phyloP scores from a whole-genome alignment of 2,113 vertebrate genomes.

The Xiphorhynchus elegans region DNA sequence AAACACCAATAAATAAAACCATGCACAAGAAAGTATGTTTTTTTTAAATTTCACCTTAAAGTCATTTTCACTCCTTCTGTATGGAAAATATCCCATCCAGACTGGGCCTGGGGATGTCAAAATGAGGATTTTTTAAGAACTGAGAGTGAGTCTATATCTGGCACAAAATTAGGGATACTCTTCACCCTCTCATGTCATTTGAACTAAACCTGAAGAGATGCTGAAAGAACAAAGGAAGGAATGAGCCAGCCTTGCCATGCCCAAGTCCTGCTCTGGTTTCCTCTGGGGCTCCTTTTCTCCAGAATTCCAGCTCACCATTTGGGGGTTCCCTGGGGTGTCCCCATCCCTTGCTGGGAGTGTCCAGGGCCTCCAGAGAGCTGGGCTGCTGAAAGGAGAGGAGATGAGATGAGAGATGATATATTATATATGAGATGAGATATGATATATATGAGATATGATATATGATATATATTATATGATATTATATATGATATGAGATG shows the following conservation, averaged over 20 bases:
- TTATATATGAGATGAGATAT: no score
- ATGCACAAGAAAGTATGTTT: background rate
- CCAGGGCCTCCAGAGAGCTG: conserved; percentile 74
- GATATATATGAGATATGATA: no score
- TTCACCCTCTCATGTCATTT: background rate
- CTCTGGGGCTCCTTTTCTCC: background rate
- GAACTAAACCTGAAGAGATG: background rate
- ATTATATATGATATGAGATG: no score
- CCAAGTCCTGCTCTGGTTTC: background rate
- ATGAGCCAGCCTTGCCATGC: background rate
- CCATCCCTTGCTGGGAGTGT: background rate
- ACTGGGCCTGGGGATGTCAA: background rate
- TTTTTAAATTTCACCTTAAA: background rate
- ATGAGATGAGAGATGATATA: no score
- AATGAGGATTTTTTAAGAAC: background rate
- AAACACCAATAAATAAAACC: background rate
- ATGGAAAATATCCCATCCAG: background rate
- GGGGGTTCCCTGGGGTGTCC: background rate
- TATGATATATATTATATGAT: no score
- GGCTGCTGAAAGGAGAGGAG: background rate
- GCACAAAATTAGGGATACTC: background rate
- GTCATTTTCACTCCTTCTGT: background rate
- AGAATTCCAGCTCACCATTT: conserved; percentile 43
- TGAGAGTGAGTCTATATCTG: background rate
- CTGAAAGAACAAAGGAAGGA: background rate